Conservation (phyloP, 2,113 vertebrate species). For the Puffinus mauretanicus region DNA sequence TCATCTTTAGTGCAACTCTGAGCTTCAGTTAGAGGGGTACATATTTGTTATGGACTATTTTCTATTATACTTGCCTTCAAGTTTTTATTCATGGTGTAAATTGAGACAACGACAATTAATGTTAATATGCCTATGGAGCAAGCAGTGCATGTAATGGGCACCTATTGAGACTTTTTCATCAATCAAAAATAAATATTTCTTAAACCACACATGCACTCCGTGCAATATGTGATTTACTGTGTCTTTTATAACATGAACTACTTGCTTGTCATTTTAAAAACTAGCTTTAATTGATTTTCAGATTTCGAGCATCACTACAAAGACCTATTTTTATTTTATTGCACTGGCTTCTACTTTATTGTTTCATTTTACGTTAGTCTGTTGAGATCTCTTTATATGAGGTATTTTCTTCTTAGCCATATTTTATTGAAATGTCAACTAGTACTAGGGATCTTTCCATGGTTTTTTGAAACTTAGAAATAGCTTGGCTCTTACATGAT, state of each 20-base stretch:
- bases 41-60: not conserved
- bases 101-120: not conserved
- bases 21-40: not conserved
- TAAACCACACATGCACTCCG: not conserved
- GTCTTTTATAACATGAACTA: not conserved
- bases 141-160: not conserved
- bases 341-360: slow-evolving; percentile 42
- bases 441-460: slow-evolving; percentile 44
- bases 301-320: slow-evolving; percentile 6
- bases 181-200: not conserved
- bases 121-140: not conserved
- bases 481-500: slow-evolving; percentile 67
- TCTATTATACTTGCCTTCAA: not conserved
- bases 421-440: slow-evolving; percentile 76
- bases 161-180: not conserved
- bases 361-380: slow-evolving; percentile 51
- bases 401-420: slow-evolving; percentile 68
- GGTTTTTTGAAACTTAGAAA: slow-evolving; percentile 72
- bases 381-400: slow-evolving; percentile 56
- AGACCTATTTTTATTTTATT: slow-evolving; percentile 44
- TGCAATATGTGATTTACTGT: not conserved
- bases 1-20: not conserved
- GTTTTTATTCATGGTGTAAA: not conserved
- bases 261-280: not conserved
- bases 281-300: slow-evolving; percentile 39